Base-by-base conservation (phyloP, 2,888 invertebrate genomes). In the Cantharis flavilabris region DNA sequence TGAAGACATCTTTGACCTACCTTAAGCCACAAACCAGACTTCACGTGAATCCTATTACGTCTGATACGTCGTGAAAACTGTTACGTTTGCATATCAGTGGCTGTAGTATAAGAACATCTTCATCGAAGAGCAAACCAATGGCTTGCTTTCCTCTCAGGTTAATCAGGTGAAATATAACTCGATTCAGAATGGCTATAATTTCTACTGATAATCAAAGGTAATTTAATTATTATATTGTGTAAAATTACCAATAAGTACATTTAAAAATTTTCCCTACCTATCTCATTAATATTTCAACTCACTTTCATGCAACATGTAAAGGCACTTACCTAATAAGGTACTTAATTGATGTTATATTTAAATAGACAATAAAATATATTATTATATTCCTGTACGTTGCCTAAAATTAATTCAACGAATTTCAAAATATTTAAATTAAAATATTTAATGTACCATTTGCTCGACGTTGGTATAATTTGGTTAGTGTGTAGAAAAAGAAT, bases 401-500 rank as follows among this genome's bases (percentile, higher is more conserved):
- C 49, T 49, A 49, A 49, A 49, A 49, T 49, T 49, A 49, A 49
- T 49, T 49, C 49, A 49, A 49, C 49, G 49, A n/a, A 49, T 49
- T 49, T 49, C n/a, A 2, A 49, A 49, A 49, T 49, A 49, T 49
- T 49, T 49, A 49, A 49, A 49, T 49, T 49, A n/a, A n/a, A 49
- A 49, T 49, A 49, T 7, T 49, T 49, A 49, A 49, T 49, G n/a
- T n/a, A 49, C 49, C 49, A 49, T 49, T 49, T 49, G 49, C 49
- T 49, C 49, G 49, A 49, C 49, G n/a, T 49, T 49, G n/a, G n/a
- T 49, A 49, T 63, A 71, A 64, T 71, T 62, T 64, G 11, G 71
- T 71, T 71, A 71, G 64, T 62, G 18, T 65, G 20, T 23, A 20
- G 65, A 67, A 67, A 67, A 69, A 30, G 73, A 73, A 73, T 73